phyloP scores from a whole-genome alignment of 1,140 invertebrate species.

The Mycetomoellerius zeteki region DNA sequence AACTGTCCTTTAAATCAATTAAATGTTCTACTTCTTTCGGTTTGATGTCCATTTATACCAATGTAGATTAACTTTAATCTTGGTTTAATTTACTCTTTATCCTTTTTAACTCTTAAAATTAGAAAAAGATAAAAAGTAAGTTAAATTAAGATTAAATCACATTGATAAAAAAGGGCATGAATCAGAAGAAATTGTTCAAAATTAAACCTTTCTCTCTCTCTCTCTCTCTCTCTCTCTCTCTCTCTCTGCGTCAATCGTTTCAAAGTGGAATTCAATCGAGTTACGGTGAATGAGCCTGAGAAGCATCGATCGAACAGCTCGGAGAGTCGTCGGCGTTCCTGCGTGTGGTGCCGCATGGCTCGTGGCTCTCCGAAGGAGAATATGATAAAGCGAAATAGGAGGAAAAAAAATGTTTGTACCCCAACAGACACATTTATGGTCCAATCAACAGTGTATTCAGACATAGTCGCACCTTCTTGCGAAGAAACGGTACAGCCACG shows the following conservation, averaged over 20 bases:
- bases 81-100: too few relatives aligned
- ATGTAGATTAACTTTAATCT: too few relatives aligned
- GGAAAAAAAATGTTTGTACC: constrained; percentile 76
- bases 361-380: constrained; percentile 70
- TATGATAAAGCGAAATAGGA: constrained; percentile 68
- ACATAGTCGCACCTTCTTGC: constrained; percentile 84
- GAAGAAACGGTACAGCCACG: constrained; percentile 74
- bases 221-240: neutral
- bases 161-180: neutral
- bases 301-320: constrained; percentile 82
- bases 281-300: constrained; percentile 78
- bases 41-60: neutral
- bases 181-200: constrained; percentile 35
- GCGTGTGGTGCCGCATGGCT: constrained; percentile 73
- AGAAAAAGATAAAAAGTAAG: too few relatives aligned
- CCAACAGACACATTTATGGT: constrained; percentile 86
- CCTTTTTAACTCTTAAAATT: too few relatives aligned
- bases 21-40: neutral
- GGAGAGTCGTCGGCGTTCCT: constrained; percentile 75
- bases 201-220: constrained; percentile 17
- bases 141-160: too few relatives aligned
- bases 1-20: neutral
- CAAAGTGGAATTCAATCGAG: constrained; percentile 81
- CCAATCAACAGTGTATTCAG: constrained; percentile 87
- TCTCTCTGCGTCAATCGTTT: constrained; percentile 61